These are phyloP conservation scores for Oplegnathus fasciatus DNA, from an alignment of 2,113 vertebrate genomes.

Conservation along the genomic window DNA sequence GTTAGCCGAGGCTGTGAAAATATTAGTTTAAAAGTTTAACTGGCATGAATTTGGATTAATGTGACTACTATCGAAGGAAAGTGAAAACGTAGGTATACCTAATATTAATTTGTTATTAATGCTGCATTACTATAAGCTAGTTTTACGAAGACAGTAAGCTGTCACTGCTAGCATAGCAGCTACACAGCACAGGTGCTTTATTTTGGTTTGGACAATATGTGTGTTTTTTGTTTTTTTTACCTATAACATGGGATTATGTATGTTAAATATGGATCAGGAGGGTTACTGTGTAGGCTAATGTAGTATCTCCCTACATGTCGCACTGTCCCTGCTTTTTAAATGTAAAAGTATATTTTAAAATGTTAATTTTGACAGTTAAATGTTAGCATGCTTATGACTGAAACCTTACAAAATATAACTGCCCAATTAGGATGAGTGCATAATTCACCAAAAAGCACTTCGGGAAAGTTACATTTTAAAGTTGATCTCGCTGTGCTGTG, in stretches of 20 bases:
- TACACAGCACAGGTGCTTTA: neutral
- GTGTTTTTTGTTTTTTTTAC: too few species aligned
- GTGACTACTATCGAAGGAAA: neutral
- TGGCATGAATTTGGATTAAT: neutral
- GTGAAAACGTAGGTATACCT: neutral
- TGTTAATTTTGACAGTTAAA: neutral
- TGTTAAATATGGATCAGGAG: neutral
- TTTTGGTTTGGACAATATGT: neutral
- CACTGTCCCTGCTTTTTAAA: neutral
- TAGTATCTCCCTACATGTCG: neutral
- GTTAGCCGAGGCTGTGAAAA: neutral
- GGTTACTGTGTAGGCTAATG: neutral
- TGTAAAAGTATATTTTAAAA: neutral
- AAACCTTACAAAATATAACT: neutral
- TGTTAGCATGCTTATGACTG: neutral
- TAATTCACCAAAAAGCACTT: too few species aligned
- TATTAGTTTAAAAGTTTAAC: neutral
- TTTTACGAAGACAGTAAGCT: neutral
- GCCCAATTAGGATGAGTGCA: too few species aligned
- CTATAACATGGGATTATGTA: neutral
- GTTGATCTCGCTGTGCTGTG: too few species aligned
- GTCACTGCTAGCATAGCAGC: constrained; percentile 7
- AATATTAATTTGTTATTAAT: too few species aligned
- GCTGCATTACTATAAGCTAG: neutral
- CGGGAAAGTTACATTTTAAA: too few species aligned